Evolutionary conservation across 2,113 vertebrate genomes (phyloP), one percentile per base, ranked within the genome.

Genomic region (Epinephelus moara): DNA sequence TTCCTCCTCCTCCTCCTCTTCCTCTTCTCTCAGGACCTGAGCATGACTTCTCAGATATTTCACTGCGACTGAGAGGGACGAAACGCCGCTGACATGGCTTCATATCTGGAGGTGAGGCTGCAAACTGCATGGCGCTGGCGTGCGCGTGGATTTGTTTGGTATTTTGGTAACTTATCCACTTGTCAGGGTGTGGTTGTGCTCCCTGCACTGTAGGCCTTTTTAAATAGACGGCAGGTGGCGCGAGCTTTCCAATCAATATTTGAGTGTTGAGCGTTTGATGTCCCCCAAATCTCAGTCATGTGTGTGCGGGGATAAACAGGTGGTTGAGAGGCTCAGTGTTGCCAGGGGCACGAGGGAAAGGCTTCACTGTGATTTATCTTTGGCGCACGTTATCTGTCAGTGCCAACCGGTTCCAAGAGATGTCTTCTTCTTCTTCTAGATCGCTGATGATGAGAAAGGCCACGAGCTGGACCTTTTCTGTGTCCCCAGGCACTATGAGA

Each of bases 381-480:
- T 47, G 23, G 73, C 40, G 56, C 53, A 74, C 40, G 62, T 78
- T 70, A 59, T 73, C n/a, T 78, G 61, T 82, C 60, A 9, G 27
- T 69, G 73, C 33, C 78, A 80, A 50, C 42, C 70, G 23, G 66
- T 62, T 69, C 37, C 18, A 17, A 75, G 55, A 45, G 11, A 13
- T 52, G 62, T 18, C 13, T 76, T 66, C 6, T 61, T 64, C 4
- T 45, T 73, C 11, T 76, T 66, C 4, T 59, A 96, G 96, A 95
- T 96, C 37, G 85, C 94, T 2, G 95, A 96, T 61, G 94, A 96
- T 55, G 93, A 95, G 68, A 93, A 89, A 3, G 94, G 94, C 52
- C 92, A 95, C n/a, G 96, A 95, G 0, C 93, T 96, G 89, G 94
- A 95, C 50, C 94, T 96, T 0, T 95, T 97, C 85, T 96, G 95